Conservation (phyloP, 2,888 invertebrate genomes). For the Norana najaformis region DNA sequence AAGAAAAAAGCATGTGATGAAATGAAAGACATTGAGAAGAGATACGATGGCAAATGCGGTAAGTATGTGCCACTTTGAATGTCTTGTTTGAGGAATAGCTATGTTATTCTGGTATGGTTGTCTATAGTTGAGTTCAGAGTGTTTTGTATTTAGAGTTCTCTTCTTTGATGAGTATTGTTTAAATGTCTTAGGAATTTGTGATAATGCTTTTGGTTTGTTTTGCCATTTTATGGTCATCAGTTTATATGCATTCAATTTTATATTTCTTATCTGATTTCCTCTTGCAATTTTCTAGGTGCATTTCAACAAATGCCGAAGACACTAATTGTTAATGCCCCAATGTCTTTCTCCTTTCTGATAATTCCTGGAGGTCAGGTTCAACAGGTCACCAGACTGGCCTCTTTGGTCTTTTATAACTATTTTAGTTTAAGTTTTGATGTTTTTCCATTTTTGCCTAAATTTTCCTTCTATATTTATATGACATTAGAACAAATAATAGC, state of each 20-base stretch:
- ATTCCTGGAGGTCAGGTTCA: not conserved
- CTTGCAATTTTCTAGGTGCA: not conserved
- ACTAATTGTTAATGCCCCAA: not conserved
- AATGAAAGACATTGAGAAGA: conserved; percentile 61
- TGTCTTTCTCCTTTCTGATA: not conserved
- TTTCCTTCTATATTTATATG: too few relatives aligned
- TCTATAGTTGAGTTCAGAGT: not conserved
- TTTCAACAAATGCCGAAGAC: too few relatives aligned
- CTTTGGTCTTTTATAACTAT: not conserved
- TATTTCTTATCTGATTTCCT: not conserved
- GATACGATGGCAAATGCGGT: conserved; percentile 66
- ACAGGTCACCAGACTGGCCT: not conserved
- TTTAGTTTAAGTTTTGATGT: too few relatives aligned
- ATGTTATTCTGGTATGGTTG: not conserved
- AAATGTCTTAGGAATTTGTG: not conserved
- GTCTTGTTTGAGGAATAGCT: not conserved
- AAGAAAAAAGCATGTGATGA: conserved; percentile 60
- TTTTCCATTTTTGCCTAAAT: too few relatives aligned
- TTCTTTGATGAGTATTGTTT: conserved; percentile 26
- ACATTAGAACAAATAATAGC: too few relatives aligned
- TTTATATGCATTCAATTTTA: not conserved
- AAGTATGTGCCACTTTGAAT: conserved; percentile 46
- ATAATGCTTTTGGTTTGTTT: not conserved
- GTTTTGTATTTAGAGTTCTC: conserved; percentile 25
- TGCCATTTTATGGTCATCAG: not conserved